Base-by-base conservation (phyloP, 2,113 vertebrate species). In the Colinus virginianus region DNA sequence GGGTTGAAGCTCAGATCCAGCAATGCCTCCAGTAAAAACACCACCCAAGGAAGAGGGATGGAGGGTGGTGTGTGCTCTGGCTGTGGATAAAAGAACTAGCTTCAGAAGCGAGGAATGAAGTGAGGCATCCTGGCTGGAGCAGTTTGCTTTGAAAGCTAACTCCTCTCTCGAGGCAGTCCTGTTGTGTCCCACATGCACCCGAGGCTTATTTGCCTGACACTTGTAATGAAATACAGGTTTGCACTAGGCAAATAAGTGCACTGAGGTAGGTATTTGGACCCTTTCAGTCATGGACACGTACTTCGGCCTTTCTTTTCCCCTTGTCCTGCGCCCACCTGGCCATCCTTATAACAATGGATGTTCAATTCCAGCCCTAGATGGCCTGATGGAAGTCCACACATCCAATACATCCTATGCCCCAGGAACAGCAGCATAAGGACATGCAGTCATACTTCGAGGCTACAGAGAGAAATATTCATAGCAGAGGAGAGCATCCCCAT, bases 61-160 rank as follows among this genome's bases (percentile, higher is more conserved):
- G 84, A 86, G 70, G 83, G 77, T 75, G 76, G 77, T 94, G 94
- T 95, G 90, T 94, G 90, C 93, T 93, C 95, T 96, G 97, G 95
- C 95, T 94, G 69, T 25, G 71, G 96, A 97, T 95, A 75, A 96
- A 97, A 97, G 96, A 42, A 84, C 34, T 62, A 25, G 32, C 88
- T 96, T 95, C 80, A 96, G 96, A 94, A 94, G 84, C 30, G 30
- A 91, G 90, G 75, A 88, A 88, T 8, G 74, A 94, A 94, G 64
- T 28, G 87, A 86, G 92, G 88, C 95, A 88, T 76, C 94, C 80
- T 13, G 9, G 92, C 84, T 90, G 17, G 48, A 90, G 94, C 78
- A 86, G 86, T 17, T 74, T 90, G 93, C 93, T 96, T 96, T 95
- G 92, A 83, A 95, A 91, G 90, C 36, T 7, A 93, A 63, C 85